Evolutionary conservation across 35 echinoderm and acorn worm genomes (phyloP).

Genomic region (Lytechinus pictus): DNA sequence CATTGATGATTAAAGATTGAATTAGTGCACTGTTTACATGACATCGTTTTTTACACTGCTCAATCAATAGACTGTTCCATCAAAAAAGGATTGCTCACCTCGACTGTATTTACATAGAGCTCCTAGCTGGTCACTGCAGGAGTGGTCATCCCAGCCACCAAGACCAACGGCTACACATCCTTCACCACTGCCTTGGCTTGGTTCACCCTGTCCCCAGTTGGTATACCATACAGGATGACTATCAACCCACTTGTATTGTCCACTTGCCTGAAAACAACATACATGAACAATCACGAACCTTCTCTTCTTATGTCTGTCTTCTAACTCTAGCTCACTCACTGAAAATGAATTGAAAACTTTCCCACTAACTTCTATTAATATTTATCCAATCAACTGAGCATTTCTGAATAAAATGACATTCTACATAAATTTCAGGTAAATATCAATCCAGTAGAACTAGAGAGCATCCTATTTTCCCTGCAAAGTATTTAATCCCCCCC

Average conservation of each 20-base stretch:
- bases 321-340: neutral
- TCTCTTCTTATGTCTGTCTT: neutral
- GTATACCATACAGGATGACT: conserved; percentile 77
- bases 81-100: neutral
- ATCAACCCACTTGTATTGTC: conserved; percentile 84
- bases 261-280: conserved; percentile 55
- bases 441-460: neutral
- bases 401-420: neutral
- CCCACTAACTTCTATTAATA: neutral
- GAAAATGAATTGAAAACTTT: neutral
- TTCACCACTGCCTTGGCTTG: conserved; percentile 78
- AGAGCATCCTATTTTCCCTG: neutral
- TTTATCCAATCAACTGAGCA: neutral
- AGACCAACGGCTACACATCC: conserved; percentile 69
- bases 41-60: too few species aligned
- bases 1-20: too few species aligned
- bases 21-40: too few species aligned
- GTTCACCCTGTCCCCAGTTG: conserved; percentile 82
- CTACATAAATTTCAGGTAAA: neutral
- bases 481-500: too few species aligned
- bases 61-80: too few species aligned
- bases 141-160: conserved; percentile 79
- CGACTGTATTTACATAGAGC: conserved; percentile 77
- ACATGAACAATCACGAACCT: too few species aligned
- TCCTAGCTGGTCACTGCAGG: conserved; percentile 50